Evolutionary conservation across 2,888 invertebrate species (phyloP).

Genomic region (Anthophora plumipes): DNA sequence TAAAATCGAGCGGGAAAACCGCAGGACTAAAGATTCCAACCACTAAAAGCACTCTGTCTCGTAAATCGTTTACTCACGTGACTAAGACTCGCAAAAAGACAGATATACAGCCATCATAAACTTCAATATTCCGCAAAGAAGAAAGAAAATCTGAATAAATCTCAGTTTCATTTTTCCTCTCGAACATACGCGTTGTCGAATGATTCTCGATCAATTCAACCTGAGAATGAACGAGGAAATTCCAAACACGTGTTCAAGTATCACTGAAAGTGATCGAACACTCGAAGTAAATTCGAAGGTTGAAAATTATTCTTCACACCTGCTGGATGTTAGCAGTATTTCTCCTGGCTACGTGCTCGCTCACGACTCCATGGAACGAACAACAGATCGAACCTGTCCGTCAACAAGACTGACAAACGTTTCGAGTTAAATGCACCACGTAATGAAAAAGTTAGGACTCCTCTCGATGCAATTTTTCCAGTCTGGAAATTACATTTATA

Average conservation of each 20-base stretch:
- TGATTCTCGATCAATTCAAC: constrained; percentile 6
- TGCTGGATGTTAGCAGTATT: constrained; percentile 19
- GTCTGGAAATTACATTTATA: neutral
- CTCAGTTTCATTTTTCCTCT: neutral
- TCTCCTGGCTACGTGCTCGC: neutral
- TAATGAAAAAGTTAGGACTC: neutral
- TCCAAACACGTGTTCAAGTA: neutral
- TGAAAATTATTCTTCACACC: constrained; percentile 12
- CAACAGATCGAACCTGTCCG: constrained; percentile 47
- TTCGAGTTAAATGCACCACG: neutral
- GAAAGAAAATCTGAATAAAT: neutral
- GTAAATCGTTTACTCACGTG: neutral
- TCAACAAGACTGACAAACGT: constrained; percentile 30
- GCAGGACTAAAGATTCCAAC: too few relatives aligned
- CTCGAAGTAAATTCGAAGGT: constrained; percentile 1
- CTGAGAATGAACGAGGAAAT: constrained; percentile 5
- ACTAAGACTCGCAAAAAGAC: too few relatives aligned
- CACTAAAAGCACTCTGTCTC: neutral
- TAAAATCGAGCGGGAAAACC: too few relatives aligned
- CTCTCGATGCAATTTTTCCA: neutral
- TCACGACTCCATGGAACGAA: neutral
- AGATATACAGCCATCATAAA: constrained; percentile 3
- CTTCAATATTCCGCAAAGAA: neutral
- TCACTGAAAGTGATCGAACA: constrained; percentile 22
- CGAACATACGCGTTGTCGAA: neutral